Evolutionary conservation across 2,888 invertebrate genomes (phyloP).

Genomic region (Glaucopsyche alexis): DNA sequence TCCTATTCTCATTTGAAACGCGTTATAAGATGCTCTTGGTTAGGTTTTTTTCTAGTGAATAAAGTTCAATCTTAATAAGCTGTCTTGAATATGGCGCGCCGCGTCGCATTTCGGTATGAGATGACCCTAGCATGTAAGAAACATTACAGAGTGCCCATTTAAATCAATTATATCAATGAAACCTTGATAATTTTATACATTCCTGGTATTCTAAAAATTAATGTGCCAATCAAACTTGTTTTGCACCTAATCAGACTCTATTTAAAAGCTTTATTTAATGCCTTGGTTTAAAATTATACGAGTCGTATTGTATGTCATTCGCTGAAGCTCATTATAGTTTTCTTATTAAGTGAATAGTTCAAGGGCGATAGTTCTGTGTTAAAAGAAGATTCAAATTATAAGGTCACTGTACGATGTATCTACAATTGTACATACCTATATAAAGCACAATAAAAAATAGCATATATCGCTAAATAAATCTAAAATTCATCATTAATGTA

Average conservation of each 20-base stretch:
- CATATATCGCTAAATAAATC: not conserved
- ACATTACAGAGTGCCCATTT: too few species aligned
- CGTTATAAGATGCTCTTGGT: too few species aligned
- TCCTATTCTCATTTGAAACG: too few species aligned
- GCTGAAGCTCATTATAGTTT: not conserved
- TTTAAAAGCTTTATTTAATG: not conserved
- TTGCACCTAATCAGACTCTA: not conserved
- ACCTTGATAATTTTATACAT: not conserved
- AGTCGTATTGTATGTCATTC: not conserved
- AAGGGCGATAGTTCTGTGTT: not conserved
- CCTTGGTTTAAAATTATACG: not conserved
- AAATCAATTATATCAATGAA: too few species aligned
- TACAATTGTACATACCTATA: too few species aligned
- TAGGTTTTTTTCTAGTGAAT: too few species aligned
- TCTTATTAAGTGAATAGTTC: constrained; percentile 14
- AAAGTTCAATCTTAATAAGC: too few species aligned
- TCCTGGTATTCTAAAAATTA: not conserved
- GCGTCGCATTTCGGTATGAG: too few species aligned
- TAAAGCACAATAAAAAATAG: too few species aligned
- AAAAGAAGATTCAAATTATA: not conserved
- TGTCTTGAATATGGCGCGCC: too few species aligned
- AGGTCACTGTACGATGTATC: not conserved
- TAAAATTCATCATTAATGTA: too few species aligned
- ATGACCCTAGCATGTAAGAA: too few species aligned
- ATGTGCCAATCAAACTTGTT: not conserved